Base-by-base conservation (phyloP, 2,888 invertebrate genomes). In the Abrostola triplasia region DNA sequence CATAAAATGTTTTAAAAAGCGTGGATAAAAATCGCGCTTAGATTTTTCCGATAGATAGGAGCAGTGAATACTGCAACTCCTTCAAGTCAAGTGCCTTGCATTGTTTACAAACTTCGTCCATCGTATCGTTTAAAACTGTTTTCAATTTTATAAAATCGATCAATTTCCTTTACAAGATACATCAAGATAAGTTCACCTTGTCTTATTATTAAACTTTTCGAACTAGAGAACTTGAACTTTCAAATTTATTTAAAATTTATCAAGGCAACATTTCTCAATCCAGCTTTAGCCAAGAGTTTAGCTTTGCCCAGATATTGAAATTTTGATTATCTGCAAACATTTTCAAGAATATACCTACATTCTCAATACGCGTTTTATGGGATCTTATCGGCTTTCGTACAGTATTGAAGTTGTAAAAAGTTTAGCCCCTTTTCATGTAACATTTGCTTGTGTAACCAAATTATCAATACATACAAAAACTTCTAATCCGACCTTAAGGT, bases 321-420 rank as follows among this genome's bases (percentile, higher is more conserved):
- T 75, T 65, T 75, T 67, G 71, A 60, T 62, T 67, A 74, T 63
- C 64, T 63, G 47, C 51, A 63, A 79, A 83, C 74, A 79, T 87
- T 85, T 85, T 83, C 78, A 77, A 81, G 80, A 86, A 85, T 80
- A 84, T 77, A 81, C 82, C 82, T 84, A 81, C 82, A 83, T 84
- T 84, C 83, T 82, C 85, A 85, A 88, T 86, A 81, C 80, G 76
- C 79, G 84, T 86, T 88, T 88, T 88, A 90, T 87, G 78, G 82
- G 85, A 88, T 89, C 90, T 91, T 92, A 90, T 92, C 90, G 88
- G 88, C 88, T 90, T 90, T 88, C 88, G 74, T 85, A 85, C 85
- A 88, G 88, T 88, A 88, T 90, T 88, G 86, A 86, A 90, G 90
- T 90, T 91, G 90, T 92, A 91, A 92, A 92, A 92, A 91, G 89